Evolutionary conservation across 1,140 invertebrate genomes (phyloP).

Genomic region (Pseudomyrmex gracilis): DNA sequence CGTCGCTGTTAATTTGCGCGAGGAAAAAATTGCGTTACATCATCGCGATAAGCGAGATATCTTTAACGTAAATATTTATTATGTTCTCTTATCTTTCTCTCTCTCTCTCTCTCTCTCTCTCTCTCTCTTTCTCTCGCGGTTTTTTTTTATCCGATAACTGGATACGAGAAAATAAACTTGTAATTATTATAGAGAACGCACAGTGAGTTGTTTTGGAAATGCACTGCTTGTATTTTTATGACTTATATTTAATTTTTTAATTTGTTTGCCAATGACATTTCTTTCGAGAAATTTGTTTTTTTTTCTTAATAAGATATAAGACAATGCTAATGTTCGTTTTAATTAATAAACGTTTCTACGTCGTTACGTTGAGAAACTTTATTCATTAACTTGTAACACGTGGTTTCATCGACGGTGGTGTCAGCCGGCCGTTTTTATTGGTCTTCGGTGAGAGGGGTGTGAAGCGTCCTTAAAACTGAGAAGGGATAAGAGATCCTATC

Average conservation of each 20-base stretch:
- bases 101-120: no score
- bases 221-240: not conserved
- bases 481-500: constrained; percentile 55
- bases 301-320: not conserved
- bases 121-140: no score
- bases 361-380: constrained; percentile 34
- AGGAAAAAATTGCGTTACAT: constrained; percentile 15
- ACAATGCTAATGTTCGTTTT: not conserved
- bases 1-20: constrained; percentile 19
- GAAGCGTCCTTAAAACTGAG: constrained; percentile 29
- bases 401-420: constrained; percentile 33
- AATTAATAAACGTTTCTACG: not conserved
- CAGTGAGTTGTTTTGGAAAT: constrained; percentile 19
- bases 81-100: not conserved
- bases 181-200: not conserved
- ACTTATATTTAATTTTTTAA: not conserved
- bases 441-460: not conserved
- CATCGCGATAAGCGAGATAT: constrained; percentile 16
- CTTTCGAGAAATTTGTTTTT: no score
- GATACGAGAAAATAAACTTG: constrained; percentile 33
- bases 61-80: constrained; percentile 46
- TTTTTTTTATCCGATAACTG: not conserved
- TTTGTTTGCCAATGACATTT: constrained; percentile 2
- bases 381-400: constrained; percentile 22
- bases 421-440: constrained; percentile 43